Conservation (phyloP, 2,888 invertebrate species). For the Troides aeacus region DNA sequence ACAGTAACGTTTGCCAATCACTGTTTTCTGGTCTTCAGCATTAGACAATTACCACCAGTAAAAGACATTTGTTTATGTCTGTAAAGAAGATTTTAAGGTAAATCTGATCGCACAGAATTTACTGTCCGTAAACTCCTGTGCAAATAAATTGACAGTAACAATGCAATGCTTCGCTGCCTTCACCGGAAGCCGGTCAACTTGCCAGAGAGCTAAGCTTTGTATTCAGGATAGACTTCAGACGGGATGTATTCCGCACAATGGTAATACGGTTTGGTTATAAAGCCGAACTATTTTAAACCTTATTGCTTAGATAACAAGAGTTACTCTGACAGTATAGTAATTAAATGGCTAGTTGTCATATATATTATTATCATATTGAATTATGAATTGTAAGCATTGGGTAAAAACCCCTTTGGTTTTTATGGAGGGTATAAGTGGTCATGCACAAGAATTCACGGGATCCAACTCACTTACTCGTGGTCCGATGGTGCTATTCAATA, state of each 20-base stretch:
- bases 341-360: background rate
- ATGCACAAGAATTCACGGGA: no score
- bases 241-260: conserved; percentile 2
- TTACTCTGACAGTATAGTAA: background rate
- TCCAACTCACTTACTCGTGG: no score
- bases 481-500: no score
- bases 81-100: background rate
- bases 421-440: no score
- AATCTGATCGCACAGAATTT: background rate
- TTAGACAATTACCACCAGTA: no score
- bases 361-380: background rate
- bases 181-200: conserved; percentile 14
- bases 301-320: background rate
- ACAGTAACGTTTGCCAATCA: no score
- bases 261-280: background rate
- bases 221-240: conserved; percentile 9
- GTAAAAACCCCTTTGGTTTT: no score
- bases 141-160: conserved; percentile 4
- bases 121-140: conserved; percentile 3
- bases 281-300: background rate
- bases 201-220: conserved; percentile 25
- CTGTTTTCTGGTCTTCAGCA: no score
- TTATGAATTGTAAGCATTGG: background rate
- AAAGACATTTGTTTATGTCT: background rate
- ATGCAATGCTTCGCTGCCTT: conserved; percentile 7